Base-by-base conservation (phyloP, 2,888 invertebrate genomes). In the Nowickia ferox region DNA sequence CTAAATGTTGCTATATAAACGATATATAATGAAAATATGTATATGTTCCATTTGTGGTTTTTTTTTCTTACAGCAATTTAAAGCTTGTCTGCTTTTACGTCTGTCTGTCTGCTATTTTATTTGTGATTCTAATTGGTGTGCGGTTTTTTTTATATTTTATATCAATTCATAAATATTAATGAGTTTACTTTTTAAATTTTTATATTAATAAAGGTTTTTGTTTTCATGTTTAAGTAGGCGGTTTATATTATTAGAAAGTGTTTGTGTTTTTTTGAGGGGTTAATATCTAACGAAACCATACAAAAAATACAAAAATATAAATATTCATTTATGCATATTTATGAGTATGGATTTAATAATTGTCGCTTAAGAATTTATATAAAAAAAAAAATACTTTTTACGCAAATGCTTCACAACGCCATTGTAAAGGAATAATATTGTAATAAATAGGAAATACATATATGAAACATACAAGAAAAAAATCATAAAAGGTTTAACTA, bases 291-390 rank as follows among this genome's bases (percentile, higher is more conserved):
- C 5, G 30, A 6, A 30, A 30, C 0, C 5, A 30, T 6, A 6
- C 0, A 5, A 30, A 30, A 6, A 30, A 30, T 30, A 6, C 2
- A 30, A 4, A 4, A 30, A 30, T 30, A 30, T 6, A 30, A 30
- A 30, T 30, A 30, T 30, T 30, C 30, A 15, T 57, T 57, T 65
- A 89, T 91, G 90, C 89, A 90, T 91, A 91, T 91, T 90, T 88
- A 91, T 90, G 91, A 90, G 90, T 89, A 89, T 89, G 87, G 89
- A 90, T 90, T 90, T 89, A 90, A 90, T 90, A 90, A 89, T 74
- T 66, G 72, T 51, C 38, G 59, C 40, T n/a, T n/a, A n/a, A 57
- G 22, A 59, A 55, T 57, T 38, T 40, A 55, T 15, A n/a, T n/a
- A n/a, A n/a, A n/a, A n/a, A n/a, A n/a, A 15, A 30, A 74, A 77